Percentiles rank a stretch among this genome's conserved stretches.
Conservation (phyloP, 2,113 vertebrate species). For the Lampris incognitus region DNA sequence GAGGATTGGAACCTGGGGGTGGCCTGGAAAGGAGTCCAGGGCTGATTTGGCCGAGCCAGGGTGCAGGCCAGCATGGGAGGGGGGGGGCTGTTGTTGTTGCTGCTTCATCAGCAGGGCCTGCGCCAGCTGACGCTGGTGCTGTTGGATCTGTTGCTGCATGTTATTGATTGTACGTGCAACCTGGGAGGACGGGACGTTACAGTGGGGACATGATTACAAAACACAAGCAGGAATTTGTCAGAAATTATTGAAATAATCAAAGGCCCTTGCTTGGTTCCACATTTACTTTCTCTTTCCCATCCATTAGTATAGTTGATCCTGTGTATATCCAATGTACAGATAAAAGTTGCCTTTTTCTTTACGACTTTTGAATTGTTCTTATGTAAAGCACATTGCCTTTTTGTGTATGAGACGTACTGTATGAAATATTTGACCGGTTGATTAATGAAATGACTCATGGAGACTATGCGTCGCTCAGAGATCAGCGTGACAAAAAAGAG, state of each 20-base stretch:
- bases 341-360: too few species aligned
- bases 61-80: slow-evolving; percentile 90
- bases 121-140: slow-evolving; percentile 99
- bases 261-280: background rate
- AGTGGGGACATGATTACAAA: slow-evolving; percentile 1
- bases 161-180: slow-evolving; percentile 99
- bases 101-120: slow-evolving; percentile 98
- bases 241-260: background rate
- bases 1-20: slow-evolving; percentile 91
- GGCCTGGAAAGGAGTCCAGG: slow-evolving; percentile 93
- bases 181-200: slow-evolving; percentile 70
- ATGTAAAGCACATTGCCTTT: too few species aligned
- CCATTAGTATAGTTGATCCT: too few species aligned
- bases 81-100: slow-evolving; percentile 85
- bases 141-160: slow-evolving; percentile 99
- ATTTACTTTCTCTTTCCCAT: too few species aligned
- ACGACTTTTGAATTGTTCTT: too few species aligned
- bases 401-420: too few species aligned
- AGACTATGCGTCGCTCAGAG: background rate
- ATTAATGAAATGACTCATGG: background rate
- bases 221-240: background rate
- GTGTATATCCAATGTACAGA: too few species aligned
- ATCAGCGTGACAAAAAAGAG: background rate
- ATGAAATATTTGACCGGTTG: too few species aligned
- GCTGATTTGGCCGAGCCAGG: slow-evolving; percentile 92